These are phyloP conservation scores for Chondrosia reniformis DNA, from an alignment of 37 sponge, comb jelly and placozoan species.

Conservation along the genomic window DNA sequence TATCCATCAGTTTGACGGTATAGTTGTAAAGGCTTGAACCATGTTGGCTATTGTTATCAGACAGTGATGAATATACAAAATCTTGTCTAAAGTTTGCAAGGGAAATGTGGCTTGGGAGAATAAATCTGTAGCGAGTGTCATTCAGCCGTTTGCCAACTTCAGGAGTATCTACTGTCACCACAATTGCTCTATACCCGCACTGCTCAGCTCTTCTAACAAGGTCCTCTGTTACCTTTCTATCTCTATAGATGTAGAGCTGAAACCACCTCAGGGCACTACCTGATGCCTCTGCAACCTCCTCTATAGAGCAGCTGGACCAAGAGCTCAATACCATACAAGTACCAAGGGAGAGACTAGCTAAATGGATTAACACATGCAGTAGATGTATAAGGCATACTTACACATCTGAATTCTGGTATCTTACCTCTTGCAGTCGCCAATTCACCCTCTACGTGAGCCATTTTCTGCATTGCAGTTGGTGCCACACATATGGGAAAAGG, in stretches of 20 bases:
- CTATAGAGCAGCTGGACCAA: conserved; percentile 61
- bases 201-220: conserved; percentile 64
- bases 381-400: conserved; percentile 68
- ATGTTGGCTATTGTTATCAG: not conserved
- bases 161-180: conserved; percentile 78
- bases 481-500: conserved; percentile 76
- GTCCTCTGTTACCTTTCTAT: conserved; percentile 39
- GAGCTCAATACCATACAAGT: conserved; percentile 85
- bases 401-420: not conserved
- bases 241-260: conserved; percentile 74
- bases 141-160: conserved; percentile 50
- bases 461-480: conserved; percentile 86
- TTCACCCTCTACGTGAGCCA: conserved; percentile 90
- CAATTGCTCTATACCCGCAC: conserved; percentile 81
- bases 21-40: conserved; percentile 36
- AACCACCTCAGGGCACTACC: conserved; percentile 75
- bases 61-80: not conserved
- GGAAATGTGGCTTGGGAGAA: conserved; percentile 58
- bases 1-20: conserved; percentile 36
- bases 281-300: conserved; percentile 64
- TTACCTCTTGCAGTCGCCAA: conserved; percentile 81
- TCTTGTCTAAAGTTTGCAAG: conserved; percentile 63
- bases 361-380: conserved; percentile 65
- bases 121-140: conserved; percentile 50
- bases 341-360: conserved; percentile 37